phyloP scores from a whole-genome alignment of 2,113 vertebrate species.

The Chunga burmeisteri region DNA sequence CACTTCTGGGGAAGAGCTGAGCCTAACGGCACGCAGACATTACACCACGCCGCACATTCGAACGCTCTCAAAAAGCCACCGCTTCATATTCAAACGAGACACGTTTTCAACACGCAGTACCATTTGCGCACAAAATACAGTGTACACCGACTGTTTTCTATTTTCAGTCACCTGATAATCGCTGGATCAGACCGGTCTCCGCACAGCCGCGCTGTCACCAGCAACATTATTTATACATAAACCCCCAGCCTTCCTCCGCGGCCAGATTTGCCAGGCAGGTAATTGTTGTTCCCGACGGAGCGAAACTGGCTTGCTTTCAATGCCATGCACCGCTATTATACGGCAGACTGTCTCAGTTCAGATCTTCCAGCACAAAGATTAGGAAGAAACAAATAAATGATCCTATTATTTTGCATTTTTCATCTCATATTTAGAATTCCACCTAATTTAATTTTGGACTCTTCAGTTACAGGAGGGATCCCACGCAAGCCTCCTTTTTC shows the following conservation, averaged over 20 bases:
- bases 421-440: not conserved
- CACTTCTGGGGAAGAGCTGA: not conserved
- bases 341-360: not conserved
- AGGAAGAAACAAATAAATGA: not conserved
- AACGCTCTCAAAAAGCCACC: not conserved
- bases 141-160: not conserved
- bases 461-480: not conserved
- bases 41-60: not conserved
- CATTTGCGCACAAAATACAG: not conserved
- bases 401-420: not conserved
- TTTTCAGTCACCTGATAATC: not conserved
- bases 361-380: not conserved
- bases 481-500: not conserved
- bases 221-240: not conserved
- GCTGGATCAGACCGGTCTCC: not conserved
- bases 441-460: not conserved
- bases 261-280: conserved; percentile 19
- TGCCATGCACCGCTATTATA: not conserved
- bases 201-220: not conserved
- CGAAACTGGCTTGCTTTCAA: conserved; percentile 3
- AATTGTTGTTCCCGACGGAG: not conserved
- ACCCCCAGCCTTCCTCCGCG: not conserved
- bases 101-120: not conserved
- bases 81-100: not conserved
- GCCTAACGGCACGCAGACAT: not conserved